These are phyloP conservation scores for Thysanoteuthis rhombus DNA, from an alignment of 2,888 invertebrate genomes.

Conservation along the genomic window DNA sequence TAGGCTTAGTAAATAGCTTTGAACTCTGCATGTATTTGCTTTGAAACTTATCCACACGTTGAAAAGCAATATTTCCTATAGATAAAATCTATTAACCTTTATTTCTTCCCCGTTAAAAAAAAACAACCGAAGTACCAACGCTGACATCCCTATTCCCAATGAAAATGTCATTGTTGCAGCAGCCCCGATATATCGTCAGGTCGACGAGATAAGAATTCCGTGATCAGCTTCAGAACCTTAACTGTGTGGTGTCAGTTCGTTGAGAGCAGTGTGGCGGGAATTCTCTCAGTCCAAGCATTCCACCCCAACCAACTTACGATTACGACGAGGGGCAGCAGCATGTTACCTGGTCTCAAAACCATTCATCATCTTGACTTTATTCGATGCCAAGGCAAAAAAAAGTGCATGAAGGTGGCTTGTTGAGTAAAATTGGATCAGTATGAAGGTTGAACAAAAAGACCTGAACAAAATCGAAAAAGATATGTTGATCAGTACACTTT, in stretches of 20 bases:
- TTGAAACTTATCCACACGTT: neutral
- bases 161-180: neutral
- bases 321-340: neutral
- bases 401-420: neutral
- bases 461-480: neutral
- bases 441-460: neutral
- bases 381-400: neutral
- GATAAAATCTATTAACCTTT: neutral
- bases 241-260: neutral
- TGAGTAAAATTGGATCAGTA: neutral
- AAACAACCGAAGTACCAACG: no score
- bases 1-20: neutral
- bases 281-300: neutral
- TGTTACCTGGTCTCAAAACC: neutral
- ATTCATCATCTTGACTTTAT: neutral
- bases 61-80: neutral
- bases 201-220: neutral
- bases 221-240: neutral
- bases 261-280: neutral
- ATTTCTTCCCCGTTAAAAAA: neutral
- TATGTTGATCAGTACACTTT: neutral
- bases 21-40: neutral
- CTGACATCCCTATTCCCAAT: no score
- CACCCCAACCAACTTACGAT: neutral
- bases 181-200: neutral